A percentile compares a stretch with the other conserved stretches of the same genome.
phyloP scores from a whole-genome alignment of 2,113 vertebrate genomes.

The Gymnorhina tibicen region DNA sequence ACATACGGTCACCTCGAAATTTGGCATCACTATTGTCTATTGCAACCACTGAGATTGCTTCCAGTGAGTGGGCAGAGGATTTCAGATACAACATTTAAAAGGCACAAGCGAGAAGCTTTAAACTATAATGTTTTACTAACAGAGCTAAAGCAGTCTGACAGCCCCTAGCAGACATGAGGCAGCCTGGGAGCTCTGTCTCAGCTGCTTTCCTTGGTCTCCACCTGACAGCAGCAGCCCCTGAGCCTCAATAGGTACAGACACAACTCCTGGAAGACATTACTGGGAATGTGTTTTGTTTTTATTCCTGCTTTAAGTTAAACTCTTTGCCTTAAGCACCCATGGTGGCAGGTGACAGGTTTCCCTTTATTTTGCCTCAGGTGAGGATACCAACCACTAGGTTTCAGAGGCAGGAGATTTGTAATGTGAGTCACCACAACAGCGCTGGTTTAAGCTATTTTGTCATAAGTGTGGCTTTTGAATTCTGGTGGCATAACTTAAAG shows the following conservation, averaged over 20 bases:
- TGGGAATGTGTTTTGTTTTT: background rate
- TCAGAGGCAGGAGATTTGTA: fast-evolving
- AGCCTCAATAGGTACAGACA: background rate
- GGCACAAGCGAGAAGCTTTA: background rate
- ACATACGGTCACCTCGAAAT: background rate
- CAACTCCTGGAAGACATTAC: background rate
- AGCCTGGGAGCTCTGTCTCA: background rate
- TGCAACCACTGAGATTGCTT: background rate
- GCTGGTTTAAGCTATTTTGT: background rate
- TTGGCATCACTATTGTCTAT: background rate
- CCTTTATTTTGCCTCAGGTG: background rate
- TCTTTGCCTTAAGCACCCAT: background rate
- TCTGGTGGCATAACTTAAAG: background rate
- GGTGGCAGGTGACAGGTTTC: background rate
- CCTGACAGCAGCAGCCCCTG: background rate
- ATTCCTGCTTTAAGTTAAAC: background rate
- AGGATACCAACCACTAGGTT: background rate
- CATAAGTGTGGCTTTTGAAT: background rate
- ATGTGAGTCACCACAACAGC: background rate
- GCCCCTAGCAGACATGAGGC: background rate
- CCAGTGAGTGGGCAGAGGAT: background rate
- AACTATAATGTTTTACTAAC: background rate
- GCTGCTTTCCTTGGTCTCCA: background rate
- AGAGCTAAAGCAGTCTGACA: conserved; percentile 8
- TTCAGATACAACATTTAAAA: conserved; percentile 40